Evolutionary conservation across 2,113 vertebrate genomes (phyloP).

Genomic region (Lanius ludovicianus): DNA sequence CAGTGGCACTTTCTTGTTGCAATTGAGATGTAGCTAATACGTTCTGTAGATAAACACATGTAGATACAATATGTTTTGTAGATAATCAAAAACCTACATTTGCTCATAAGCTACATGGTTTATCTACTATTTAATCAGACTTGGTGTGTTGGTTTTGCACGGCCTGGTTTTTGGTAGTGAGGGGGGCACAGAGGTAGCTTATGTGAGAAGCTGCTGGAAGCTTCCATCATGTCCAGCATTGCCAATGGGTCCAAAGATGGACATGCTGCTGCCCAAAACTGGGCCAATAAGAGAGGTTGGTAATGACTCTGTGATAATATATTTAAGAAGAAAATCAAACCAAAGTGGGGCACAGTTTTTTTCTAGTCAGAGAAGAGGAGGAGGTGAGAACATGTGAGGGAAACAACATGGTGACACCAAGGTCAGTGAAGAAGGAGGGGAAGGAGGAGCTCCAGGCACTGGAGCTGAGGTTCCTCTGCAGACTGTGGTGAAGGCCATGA

Average conservation of each 20-base stretch:
- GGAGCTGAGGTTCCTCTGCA: not conserved
- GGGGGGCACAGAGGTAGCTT: not conserved
- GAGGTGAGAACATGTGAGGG: not conserved
- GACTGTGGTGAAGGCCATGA: accelerated
- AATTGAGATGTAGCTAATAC: not conserved
- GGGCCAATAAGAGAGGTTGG: accelerated
- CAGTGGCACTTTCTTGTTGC: not conserved
- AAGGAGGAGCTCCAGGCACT: accelerated
- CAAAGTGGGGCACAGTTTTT: not conserved
- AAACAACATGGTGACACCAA: not conserved
- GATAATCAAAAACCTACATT: not conserved
- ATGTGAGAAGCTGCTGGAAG: not conserved
- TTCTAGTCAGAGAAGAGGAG: not conserved
- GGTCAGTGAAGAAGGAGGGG: not conserved
- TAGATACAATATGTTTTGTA: not conserved
- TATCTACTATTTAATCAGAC: not conserved
- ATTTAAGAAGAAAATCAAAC: not conserved
- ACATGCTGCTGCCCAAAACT: not conserved
- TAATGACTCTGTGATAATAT: accelerated
- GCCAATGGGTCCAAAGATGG: not conserved
- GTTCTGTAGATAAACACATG: not conserved
- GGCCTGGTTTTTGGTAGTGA: accelerated
- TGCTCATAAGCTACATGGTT: not conserved
- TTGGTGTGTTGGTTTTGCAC: not conserved
- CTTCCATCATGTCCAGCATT: accelerated